These are phyloP conservation scores for Leucophenga maculata DNA, from an alignment of 2,888 invertebrate genomes.

Conservation along the genomic window DNA sequence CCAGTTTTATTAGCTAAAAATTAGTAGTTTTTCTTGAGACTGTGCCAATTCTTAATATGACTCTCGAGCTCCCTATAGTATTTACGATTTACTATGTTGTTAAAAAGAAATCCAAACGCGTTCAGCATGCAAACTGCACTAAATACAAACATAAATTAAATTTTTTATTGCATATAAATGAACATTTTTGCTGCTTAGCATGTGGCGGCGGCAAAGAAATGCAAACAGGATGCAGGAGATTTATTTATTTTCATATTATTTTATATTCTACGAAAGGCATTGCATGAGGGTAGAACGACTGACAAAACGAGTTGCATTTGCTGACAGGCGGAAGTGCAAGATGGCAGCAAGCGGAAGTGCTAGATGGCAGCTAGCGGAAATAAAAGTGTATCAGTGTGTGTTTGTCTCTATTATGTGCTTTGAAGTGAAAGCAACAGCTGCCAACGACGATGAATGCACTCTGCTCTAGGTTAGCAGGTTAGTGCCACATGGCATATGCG, in stretches of 20 bases:
- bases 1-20: too few species aligned
- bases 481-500: not conserved
- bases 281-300: too few species aligned
- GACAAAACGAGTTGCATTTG: not conserved
- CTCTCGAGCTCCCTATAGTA: too few species aligned
- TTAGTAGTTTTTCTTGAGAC: too few species aligned
- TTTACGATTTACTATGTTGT: too few species aligned
- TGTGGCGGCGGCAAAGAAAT: too few species aligned
- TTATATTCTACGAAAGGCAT: not conserved
- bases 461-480: slow-evolving; percentile 8
- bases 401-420: not conserved
- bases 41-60: too few species aligned
- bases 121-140: too few species aligned
- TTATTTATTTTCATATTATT: not conserved
- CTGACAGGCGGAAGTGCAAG: not conserved
- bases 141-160: too few species aligned
- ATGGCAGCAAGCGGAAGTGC: not conserved
- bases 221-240: not conserved
- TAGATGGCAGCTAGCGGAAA: slow-evolving; percentile 5
- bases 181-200: too few species aligned
- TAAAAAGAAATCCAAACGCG: too few species aligned
- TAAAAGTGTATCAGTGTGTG: not conserved
- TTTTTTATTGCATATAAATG: too few species aligned
- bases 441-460: not conserved
- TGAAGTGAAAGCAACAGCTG: slow-evolving; percentile 6